A percentile compares a stretch with the other conserved stretches of the same genome.
phyloP scores from a whole-genome alignment of 2,888 invertebrate species.

The Boloria euphrosyne region DNA sequence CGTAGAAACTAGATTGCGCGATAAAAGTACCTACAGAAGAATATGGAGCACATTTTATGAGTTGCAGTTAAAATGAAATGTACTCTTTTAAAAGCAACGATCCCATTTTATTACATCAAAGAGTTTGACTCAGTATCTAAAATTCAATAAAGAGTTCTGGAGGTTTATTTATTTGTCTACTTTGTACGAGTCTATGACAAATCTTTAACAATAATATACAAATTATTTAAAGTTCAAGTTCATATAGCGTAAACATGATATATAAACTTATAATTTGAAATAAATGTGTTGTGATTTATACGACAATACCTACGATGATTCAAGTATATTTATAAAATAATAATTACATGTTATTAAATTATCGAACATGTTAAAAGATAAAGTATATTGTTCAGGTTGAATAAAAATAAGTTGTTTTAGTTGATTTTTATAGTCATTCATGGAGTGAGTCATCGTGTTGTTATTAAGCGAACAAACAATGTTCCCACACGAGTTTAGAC shows the following conservation, averaged over 20 bases:
- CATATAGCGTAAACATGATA: too few relatives aligned
- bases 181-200: too few relatives aligned
- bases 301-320: too few relatives aligned
- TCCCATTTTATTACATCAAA: too few relatives aligned
- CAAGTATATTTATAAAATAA: background rate
- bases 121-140: too few relatives aligned
- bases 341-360: background rate
- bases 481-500: slow-evolving; percentile 30
- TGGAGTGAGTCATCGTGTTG: slow-evolving; percentile 26
- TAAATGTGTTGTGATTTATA: too few relatives aligned
- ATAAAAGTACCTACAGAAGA: slow-evolving; percentile 16
- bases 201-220: too few relatives aligned
- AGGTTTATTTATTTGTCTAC: too few relatives aligned
- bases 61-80: background rate
- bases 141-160: too few relatives aligned
- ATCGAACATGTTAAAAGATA: background rate
- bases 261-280: too few relatives aligned
- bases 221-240: too few relatives aligned
- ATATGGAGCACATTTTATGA: slow-evolving; percentile 12
- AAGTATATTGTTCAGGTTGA: slow-evolving; percentile 1
- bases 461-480: slow-evolving; percentile 23
- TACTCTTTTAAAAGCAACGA: background rate
- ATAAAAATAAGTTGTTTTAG: slow-evolving; percentile 14
- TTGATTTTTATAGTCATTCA: slow-evolving; percentile 26
- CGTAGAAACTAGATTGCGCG: slow-evolving; percentile 26